A percentile compares a stretch with the other conserved stretches of the same genome.
These are phyloP conservation scores for Tonatia bakeri DNA, from an alignment of 2,113 vertebrate species.

Conservation along the genomic window DNA sequence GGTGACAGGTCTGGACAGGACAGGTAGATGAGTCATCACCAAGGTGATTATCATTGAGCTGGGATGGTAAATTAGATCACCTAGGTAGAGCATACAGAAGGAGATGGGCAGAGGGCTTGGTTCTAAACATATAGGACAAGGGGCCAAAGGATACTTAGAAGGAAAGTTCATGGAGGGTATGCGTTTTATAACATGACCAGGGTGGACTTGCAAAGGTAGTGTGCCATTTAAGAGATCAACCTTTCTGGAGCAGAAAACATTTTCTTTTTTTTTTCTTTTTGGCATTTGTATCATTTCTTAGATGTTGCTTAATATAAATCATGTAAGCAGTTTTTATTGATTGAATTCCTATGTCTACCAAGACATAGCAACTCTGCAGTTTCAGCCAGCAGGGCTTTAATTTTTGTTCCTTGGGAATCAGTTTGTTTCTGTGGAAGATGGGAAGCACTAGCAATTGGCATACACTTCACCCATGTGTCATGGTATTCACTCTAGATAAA, in stretches of 20 bases:
- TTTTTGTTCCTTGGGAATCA: neutral
- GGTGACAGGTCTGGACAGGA: neutral
- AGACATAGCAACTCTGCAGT: neutral
- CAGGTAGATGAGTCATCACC: neutral
- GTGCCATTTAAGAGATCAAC: neutral
- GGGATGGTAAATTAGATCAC: neutral
- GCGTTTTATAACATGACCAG: neutral
- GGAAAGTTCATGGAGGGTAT: neutral
- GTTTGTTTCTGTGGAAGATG: neutral
- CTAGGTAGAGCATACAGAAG: neutral
- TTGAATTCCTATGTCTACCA: neutral
- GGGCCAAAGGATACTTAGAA: neutral
- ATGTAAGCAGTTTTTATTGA: neutral
- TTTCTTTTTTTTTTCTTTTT: neutral
- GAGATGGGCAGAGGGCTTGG: neutral
- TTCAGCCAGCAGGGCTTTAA: neutral
- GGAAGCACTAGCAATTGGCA: neutral
- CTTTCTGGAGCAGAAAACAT: neutral
- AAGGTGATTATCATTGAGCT: slow-evolving; percentile 3
- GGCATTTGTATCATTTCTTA: slow-evolving; percentile 17
- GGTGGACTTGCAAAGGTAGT: neutral
- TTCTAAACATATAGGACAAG: slow-evolving; percentile 18
- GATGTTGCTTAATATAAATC: slow-evolving; percentile 12
- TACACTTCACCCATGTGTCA: neutral
- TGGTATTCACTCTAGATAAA: neutral